phyloP scores from a whole-genome alignment of 64 coral and sea anemone species.

The Exaiptasia diaphana region DNA sequence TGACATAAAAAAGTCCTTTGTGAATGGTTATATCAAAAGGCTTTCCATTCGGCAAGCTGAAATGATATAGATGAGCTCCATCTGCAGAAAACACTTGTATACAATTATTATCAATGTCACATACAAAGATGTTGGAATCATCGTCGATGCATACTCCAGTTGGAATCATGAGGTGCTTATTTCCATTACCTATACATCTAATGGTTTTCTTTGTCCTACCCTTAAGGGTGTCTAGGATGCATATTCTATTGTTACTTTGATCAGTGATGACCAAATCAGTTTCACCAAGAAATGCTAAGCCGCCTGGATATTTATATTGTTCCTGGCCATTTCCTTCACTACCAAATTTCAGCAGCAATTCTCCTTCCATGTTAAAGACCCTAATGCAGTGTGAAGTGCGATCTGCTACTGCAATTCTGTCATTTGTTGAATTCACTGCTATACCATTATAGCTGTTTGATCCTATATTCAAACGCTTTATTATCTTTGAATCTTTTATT shows the following conservation, averaged over 20 bases:
- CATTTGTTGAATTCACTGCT: background rate
- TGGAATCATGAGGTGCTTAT: background rate
- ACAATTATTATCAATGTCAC: background rate
- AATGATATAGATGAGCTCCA: background rate
- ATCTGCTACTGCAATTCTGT: background rate
- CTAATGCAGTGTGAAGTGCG: background rate
- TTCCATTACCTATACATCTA: background rate
- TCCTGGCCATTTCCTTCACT: background rate
- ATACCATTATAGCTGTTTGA: background rate
- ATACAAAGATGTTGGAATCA: background rate
- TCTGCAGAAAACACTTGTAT: background rate
- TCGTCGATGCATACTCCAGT: background rate
- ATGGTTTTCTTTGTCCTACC: background rate
- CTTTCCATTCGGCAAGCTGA: background rate
- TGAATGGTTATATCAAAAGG: background rate
- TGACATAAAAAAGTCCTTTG: slow-evolving; percentile 1
- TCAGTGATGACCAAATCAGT: background rate
- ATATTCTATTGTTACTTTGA: background rate
- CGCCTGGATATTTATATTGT: background rate
- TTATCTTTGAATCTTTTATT: background rate
- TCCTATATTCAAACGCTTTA: background rate
- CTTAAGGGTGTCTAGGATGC: background rate
- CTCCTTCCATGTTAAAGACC: background rate
- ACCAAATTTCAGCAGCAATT: background rate
- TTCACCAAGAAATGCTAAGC: background rate